A percentile compares a stretch with the other conserved stretches of the same genome.
These are phyloP conservation scores for Cryptophagus acutangulus DNA, from an alignment of 2,888 invertebrate species.

Conservation along the genomic window DNA sequence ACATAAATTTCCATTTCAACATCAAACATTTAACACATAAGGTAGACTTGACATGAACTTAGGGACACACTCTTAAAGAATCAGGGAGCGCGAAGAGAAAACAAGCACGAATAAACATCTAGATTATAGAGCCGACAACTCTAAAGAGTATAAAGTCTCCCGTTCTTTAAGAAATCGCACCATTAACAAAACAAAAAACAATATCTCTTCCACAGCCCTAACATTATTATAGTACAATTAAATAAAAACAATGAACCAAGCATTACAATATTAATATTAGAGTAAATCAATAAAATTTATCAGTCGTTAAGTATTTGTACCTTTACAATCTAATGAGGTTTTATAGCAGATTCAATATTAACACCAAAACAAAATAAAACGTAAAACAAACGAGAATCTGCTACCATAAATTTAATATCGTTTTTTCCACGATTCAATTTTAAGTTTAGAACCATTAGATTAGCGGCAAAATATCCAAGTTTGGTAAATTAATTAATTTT, in stretches of 20 bases:
- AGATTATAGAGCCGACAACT: background rate
- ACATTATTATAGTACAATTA: too few relatives aligned
- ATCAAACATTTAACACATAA: slow-evolving; percentile 3
- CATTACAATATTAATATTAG: too few relatives aligned
- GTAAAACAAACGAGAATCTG: too few relatives aligned
- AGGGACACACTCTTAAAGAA: background rate
- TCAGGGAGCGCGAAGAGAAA: background rate
- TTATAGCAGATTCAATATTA: background rate
- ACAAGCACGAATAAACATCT: too few relatives aligned
- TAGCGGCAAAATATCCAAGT: too few relatives aligned
- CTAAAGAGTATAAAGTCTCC: background rate
- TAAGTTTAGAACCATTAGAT: too few relatives aligned
- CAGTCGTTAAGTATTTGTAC: slow-evolving; percentile 1
- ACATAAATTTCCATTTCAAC: background rate
- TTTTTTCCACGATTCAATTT: too few relatives aligned
- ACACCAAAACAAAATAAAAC: too few relatives aligned
- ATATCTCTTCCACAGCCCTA: too few relatives aligned
- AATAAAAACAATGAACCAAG: too few relatives aligned
- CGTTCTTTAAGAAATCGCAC: background rate
- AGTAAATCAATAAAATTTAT: background rate
- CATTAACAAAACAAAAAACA: slow-evolving; percentile 1
- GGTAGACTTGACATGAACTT: background rate
- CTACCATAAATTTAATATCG: too few relatives aligned
- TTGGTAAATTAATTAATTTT: too few relatives aligned
- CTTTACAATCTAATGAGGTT: background rate